Conservation (phyloP, 2,888 invertebrate species). For the Scaptomyza cyrtandrae region DNA sequence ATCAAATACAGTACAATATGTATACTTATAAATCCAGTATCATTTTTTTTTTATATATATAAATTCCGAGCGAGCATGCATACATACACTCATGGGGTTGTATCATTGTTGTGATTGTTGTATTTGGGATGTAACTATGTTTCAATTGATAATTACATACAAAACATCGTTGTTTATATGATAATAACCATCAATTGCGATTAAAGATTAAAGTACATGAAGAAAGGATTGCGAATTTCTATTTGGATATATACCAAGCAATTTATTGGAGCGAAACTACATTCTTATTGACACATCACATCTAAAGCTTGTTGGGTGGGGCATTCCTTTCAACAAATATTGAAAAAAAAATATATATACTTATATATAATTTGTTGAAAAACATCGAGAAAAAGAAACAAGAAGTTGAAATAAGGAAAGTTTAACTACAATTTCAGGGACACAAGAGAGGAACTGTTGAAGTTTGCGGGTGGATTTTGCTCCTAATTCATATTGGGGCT, state of each 20-base stretch:
- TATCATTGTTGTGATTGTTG: constrained; percentile 11
- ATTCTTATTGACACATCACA: constrained; percentile 7
- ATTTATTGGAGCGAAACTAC: constrained; percentile 6
- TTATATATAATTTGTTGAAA: constrained; percentile 19
- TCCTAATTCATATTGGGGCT: background rate
- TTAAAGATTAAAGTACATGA: constrained; percentile 26
- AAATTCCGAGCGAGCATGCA: constrained; percentile 12
- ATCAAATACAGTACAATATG: constrained; percentile 9
- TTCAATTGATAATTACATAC: constrained; percentile 38
- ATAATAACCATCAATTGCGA: constrained; percentile 25
- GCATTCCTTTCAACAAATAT: constrained; percentile 20
- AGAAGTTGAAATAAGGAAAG: constrained; percentile 5
- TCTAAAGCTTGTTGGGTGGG: constrained; percentile 10
- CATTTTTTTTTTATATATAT: background rate
- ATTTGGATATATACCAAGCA: constrained; percentile 1
- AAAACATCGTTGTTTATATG: constrained; percentile 37
- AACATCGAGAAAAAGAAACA: constrained; percentile 2
- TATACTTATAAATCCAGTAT: constrained; percentile 11
- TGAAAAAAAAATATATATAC: constrained; percentile 14
- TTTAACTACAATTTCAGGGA: constrained; percentile 25
- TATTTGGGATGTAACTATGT: constrained; percentile 17
- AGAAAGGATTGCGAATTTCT: constrained; percentile 24
- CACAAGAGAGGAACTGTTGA: constrained; percentile 32
- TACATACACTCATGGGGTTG: constrained; percentile 6
- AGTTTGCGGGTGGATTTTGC: constrained; percentile 22